Conservation (phyloP, 2,888 invertebrate genomes). For the Neocrepidodera transversa region DNA sequence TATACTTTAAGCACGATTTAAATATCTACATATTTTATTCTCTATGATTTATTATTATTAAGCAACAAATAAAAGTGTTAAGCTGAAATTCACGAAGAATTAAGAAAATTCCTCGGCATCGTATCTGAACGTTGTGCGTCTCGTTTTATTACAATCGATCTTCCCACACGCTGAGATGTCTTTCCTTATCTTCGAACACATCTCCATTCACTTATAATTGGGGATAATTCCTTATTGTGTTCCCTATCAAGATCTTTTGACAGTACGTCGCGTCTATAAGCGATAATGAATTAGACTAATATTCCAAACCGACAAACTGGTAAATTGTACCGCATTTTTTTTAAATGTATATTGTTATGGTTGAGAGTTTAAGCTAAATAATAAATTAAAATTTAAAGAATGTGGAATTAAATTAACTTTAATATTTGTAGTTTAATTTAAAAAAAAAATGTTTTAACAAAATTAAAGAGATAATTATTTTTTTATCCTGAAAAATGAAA, state of each 20-base stretch:
- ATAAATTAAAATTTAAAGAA: too few species aligned
- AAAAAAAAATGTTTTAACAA: too few species aligned
- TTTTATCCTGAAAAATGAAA: too few species aligned
- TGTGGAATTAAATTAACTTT: too few species aligned
- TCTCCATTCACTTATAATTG: slow-evolving; percentile 55
- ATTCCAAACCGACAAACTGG: slow-evolving; percentile 12
- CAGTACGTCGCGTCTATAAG: slow-evolving; percentile 27
- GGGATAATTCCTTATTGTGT: slow-evolving; percentile 54
- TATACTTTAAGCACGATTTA: too few species aligned
- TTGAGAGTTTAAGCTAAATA: too few species aligned
- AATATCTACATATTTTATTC: too few species aligned
- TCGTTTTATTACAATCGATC: slow-evolving; percentile 33
- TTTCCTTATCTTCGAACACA: slow-evolving; percentile 47
- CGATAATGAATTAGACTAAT: slow-evolving; percentile 27
- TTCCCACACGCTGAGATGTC: slow-evolving; percentile 50
- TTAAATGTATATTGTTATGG: too few species aligned
- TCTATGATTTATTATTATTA: too few species aligned
- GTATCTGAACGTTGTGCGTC: slow-evolving; percentile 9
- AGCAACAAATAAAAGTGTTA: slow-evolving; percentile 3
- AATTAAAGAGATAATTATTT: too few species aligned
- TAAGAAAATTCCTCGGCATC: not conserved
- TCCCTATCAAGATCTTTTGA: slow-evolving; percentile 39
- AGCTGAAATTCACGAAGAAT: slow-evolving; percentile 19
- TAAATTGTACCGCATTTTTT: not conserved
- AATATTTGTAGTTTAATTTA: too few species aligned